Base-by-base conservation (phyloP, 2,888 invertebrate species). In the Nomada fucata region DNA sequence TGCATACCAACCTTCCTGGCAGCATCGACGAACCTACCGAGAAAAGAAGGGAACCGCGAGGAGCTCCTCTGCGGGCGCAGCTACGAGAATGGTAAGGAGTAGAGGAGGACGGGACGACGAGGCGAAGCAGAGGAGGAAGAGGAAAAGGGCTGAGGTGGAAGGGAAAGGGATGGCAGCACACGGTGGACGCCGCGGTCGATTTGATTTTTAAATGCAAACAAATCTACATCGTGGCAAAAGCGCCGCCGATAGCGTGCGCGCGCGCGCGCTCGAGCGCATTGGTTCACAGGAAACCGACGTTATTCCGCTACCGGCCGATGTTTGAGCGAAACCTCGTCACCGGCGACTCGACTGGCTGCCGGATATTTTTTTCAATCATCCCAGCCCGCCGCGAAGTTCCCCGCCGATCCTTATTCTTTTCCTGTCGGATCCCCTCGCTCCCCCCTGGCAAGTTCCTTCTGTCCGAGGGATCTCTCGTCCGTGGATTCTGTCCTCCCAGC, bases 121-220 rank as follows among this genome's bases (percentile, higher is more conserved):
- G 0, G 75, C 36, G 75, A 59, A 63, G 73, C 69, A 53, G 70
- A 26, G 55, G 70, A 55, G 53, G 76, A 29, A 20, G 20, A 23
- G 20, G 61, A 68, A 63, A 61, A 26, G 52, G 64, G 26, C 52
- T 55, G 23, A 65, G 52, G 52, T 26, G 26, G 36, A 68, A 63
- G 23, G 63, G 29, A 68, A 77, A 60, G 67, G 60, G 20, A 65
- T 76, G 68, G 63, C 59, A 70, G 70, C 63, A 52, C 44, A 76
- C 65, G 83, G 79, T 76, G 76, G 79, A 69, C 64, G 57, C 50
- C 63, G 67, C 44, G 81, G 77, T 80, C 88, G 91, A 93, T 93
- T 93, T 93, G 93, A 93, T 93, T 93, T 93, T 93, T 93, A 93
- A 93, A 93, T 93, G 93, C 93, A 93, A 93, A 93, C 93, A 93